Evolutionary conservation across 1,140 invertebrate species (phyloP), one percentile per base, ranked within the genome.

Genomic region (Aphelenchoides besseyi): DNA sequence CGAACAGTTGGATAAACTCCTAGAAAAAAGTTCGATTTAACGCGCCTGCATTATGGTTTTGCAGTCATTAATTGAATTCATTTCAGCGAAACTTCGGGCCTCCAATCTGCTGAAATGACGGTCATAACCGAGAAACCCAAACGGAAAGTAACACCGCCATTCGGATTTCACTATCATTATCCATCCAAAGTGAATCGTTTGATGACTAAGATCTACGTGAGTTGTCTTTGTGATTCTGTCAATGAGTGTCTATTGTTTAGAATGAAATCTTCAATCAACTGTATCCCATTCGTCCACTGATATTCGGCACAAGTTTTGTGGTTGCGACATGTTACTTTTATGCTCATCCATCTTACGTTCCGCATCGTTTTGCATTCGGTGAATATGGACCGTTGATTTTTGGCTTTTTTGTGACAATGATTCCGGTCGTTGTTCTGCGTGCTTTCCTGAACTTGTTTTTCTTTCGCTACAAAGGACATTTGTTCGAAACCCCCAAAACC

Each of bases 401-500:
- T 23, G 55, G 55, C 18, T 33, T 59, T 28, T 5, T 59, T 28
- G 32, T 33, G 5, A 8, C 55, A 28, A 5, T 33, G 5, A 29
- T 59, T 8, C 55, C 55, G 18, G 55, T 59, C 5, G 18, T 59
- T 8, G 26, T 59, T 23, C 18, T 59, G 26, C 55, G 55, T 8
- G 12, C 36, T 33, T 64, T 29, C 71, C 75, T 64, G 69, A 80
- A 29, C 68, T 75, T 41, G 18, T 79, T 23, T 57, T 77, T 78
- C 73, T 80, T 80, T 37, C 67, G 71, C 3, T 79, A 79, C 75
- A 79, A 80, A 54, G 74, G 70, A 36, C 78, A 63, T 55, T 52
- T 79, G 53, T 80, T 74, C 66, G 78, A 79, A 54, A 12, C 30
- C 12, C 2, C 32, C 12, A 75, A 77, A 54, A 71, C 74, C 29